Evolutionary conservation across 2,888 invertebrate species (phyloP).

Genomic region (Helleia helle): DNA sequence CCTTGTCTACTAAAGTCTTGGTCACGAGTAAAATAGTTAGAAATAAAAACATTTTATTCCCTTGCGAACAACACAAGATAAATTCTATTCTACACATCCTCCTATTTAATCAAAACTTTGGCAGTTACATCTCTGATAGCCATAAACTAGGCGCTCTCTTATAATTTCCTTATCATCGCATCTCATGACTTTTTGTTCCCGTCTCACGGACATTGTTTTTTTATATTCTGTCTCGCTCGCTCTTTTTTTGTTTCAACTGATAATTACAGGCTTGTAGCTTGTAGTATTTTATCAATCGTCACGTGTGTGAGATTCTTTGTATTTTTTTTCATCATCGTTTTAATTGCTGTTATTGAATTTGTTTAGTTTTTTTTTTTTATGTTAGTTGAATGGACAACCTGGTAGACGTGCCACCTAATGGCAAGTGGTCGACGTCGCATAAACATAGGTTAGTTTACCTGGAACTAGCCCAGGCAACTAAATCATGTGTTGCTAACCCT

Average conservation of each 20-base stretch:
- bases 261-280: constrained; percentile 9
- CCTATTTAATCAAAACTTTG: constrained; percentile 8
- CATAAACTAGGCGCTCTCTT: constrained; percentile 26
- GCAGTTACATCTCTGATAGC: constrained; percentile 13
- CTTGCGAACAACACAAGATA: constrained; percentile 3
- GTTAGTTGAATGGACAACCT: too few species aligned
- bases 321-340: constrained; percentile 1
- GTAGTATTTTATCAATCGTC: constrained; percentile 7
- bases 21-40: too few species aligned
- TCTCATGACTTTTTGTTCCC: constrained; percentile 41
- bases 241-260: constrained; percentile 3
- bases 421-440: too few species aligned
- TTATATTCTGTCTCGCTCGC: constrained; percentile 26
- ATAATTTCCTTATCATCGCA: constrained; percentile 49
- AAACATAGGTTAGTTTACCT: too few species aligned
- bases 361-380: too few species aligned
- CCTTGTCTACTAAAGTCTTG: too few species aligned
- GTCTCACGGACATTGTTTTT: constrained; percentile 38
- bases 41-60: neutral
- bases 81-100: neutral
- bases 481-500: too few species aligned
- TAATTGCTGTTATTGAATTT: too few species aligned
- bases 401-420: too few species aligned
- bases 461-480: too few species aligned
- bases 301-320: neutral